Conservation (phyloP, 2,888 invertebrate species). For the Drosophila nigricruria region DNA sequence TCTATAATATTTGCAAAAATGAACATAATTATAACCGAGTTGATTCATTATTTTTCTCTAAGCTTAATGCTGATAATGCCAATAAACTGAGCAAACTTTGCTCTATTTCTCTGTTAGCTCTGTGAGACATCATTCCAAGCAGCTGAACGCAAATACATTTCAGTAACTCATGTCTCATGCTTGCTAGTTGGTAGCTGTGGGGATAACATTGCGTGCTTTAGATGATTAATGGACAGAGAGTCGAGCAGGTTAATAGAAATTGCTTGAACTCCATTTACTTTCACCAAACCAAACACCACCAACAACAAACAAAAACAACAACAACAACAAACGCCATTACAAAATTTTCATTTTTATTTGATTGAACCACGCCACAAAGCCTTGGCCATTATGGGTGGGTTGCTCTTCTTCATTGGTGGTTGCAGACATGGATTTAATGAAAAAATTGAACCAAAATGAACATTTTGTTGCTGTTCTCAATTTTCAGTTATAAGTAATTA, state of each 20-base stretch:
- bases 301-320: conserved; percentile 16
- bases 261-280: conserved; percentile 75
- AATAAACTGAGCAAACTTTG: background rate
- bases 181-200: conserved; percentile 5
- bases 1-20: background rate
- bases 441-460: conserved; percentile 5
- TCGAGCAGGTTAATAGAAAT: conserved; percentile 77
- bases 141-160: conserved; percentile 11
- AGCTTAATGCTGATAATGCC: background rate
- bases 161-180: conserved; percentile 40
- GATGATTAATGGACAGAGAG: conserved; percentile 64
- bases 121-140: background rate
- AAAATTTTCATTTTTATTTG: conserved; percentile 68
- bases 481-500: conserved; percentile 68
- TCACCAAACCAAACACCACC: conserved; percentile 25
- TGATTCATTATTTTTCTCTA: background rate
- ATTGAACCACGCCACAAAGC: conserved; percentile 71
- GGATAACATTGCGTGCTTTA: conserved; percentile 53
- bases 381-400: conserved; percentile 34
- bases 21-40: background rate
- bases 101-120: background rate
- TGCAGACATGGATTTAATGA: conserved; percentile 37
- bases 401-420: conserved; percentile 21
- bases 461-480: conserved; percentile 39
- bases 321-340: conserved; percentile 50